phyloP scores from a whole-genome alignment of 2,888 invertebrate species.

The Dromius quadrimaculatus region DNA sequence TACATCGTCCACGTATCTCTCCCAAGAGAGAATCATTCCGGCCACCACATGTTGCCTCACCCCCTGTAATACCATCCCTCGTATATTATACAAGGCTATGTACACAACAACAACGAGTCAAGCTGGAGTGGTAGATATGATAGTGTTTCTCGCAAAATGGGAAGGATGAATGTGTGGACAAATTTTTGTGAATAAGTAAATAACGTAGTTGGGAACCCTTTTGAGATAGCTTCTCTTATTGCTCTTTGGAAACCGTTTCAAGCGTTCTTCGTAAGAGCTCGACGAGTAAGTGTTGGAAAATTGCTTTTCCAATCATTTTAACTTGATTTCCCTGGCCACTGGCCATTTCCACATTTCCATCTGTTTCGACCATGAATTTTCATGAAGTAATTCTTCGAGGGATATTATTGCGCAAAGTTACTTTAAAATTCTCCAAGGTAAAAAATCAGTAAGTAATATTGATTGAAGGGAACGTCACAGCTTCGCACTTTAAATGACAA shows the following conservation, averaged over 20 bases:
- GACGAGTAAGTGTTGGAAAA: slow-evolving; percentile 39
- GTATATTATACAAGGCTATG: slow-evolving; percentile 9
- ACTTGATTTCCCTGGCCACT: slow-evolving; percentile 51
- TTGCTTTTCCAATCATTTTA: slow-evolving; percentile 51
- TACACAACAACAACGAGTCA: neutral
- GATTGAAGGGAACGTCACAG: slow-evolving; percentile 32
- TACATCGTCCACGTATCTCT: slow-evolving; percentile 64
- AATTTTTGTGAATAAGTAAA: too few relatives aligned
- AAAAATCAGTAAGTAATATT: slow-evolving; percentile 36
- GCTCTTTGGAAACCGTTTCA: slow-evolving; percentile 22
- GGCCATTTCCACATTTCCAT: slow-evolving; percentile 48
- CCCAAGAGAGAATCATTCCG: slow-evolving; percentile 58
- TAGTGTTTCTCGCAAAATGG: too few relatives aligned
- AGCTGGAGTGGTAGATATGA: too few relatives aligned
- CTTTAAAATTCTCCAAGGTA: too few relatives aligned
- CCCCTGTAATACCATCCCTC: too few relatives aligned
- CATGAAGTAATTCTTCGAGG: slow-evolving; percentile 28
- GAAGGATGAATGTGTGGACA: too few relatives aligned
- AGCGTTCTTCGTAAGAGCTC: neutral
- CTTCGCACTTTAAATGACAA: slow-evolving; percentile 35
- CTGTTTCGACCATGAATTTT: slow-evolving; percentile 34
- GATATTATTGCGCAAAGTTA: too few relatives aligned
- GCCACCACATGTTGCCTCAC: too few relatives aligned
- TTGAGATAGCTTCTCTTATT: slow-evolving; percentile 13
- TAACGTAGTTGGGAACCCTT: too few relatives aligned